These are phyloP conservation scores for Branchinecta lindahli DNA, from an alignment of 1,140 invertebrate species.

Conservation along the genomic window DNA sequence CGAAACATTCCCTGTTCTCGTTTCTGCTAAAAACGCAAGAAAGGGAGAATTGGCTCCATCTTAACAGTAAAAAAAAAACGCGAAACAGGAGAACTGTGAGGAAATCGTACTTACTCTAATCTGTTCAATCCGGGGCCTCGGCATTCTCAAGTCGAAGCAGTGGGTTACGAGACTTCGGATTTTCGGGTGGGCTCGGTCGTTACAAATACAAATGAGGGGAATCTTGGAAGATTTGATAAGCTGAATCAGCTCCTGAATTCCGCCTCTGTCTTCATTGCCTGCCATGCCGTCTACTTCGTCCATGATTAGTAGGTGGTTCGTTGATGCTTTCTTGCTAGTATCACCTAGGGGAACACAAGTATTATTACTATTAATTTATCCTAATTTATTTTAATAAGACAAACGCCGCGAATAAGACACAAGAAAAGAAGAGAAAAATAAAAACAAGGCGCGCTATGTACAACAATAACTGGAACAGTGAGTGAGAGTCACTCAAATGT, in stretches of 20 bases:
- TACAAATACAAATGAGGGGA: conserved; percentile 97
- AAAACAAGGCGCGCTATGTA: no score
- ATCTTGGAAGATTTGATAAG: conserved; percentile 80
- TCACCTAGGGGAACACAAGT: neutral
- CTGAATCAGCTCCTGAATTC: conserved; percentile 79
- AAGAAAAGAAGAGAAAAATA: no score
- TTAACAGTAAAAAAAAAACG: no score
- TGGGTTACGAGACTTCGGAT: conserved; percentile 85
- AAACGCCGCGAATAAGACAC: no score
- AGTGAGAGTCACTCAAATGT: no score
- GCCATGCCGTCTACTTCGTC: conserved; percentile 99
- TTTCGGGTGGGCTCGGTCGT: conserved; percentile 85
- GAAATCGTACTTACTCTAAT: conserved; percentile 49
- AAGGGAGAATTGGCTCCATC: no score
- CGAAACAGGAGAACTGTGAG: no score
- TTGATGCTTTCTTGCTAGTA: conserved; percentile 14
- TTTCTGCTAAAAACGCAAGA: no score
- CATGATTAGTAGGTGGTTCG: conserved; percentile 86
- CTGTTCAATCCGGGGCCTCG: conserved; percentile 66
- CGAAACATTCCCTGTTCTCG: no score
- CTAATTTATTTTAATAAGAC: no score
- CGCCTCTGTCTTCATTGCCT: conserved; percentile 96
- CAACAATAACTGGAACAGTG: no score
- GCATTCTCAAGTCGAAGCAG: conserved; percentile 81
- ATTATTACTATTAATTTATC: no score